Evolutionary conservation across 2,888 invertebrate genomes (phyloP).

Genomic region (Idaea straminata): DNA sequence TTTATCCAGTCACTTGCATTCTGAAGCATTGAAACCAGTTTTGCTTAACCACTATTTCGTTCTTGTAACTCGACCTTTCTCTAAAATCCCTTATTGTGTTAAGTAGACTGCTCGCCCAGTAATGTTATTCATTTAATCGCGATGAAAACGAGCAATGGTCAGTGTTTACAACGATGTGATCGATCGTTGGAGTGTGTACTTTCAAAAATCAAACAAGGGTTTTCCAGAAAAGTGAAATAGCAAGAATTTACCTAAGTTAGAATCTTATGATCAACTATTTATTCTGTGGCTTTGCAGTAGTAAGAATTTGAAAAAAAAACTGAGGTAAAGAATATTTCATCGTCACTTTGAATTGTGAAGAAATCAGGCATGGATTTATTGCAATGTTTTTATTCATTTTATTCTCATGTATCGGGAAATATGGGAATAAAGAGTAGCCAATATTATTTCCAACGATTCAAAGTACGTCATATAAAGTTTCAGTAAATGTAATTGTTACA

Average conservation of each 20-base stretch:
- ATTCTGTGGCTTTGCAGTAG: background rate
- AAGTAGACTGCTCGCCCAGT: slow-evolving; percentile 41
- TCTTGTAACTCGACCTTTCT: slow-evolving; percentile 69
- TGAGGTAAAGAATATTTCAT: too few relatives aligned
- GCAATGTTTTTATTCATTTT: too few relatives aligned
- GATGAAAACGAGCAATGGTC: slow-evolving; percentile 48
- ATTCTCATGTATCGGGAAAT: too few relatives aligned
- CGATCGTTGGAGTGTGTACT: slow-evolving; percentile 16
- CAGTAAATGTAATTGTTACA: too few relatives aligned
- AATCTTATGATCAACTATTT: background rate
- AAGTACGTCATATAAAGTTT: too few relatives aligned
- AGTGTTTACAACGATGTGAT: slow-evolving; percentile 19
- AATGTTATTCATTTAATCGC: slow-evolving; percentile 28
- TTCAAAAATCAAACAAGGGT: slow-evolving; percentile 35
- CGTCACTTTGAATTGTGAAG: too few relatives aligned
- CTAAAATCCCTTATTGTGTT: slow-evolving; percentile 59
- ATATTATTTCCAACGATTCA: too few relatives aligned
- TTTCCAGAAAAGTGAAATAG: slow-evolving; percentile 51
- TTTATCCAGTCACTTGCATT: slow-evolving; percentile 78
- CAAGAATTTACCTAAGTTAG: background rate
- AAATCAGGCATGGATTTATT: too few relatives aligned
- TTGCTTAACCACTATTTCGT: slow-evolving; percentile 61
- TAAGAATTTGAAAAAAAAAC: background rate
- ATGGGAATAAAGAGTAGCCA: too few relatives aligned
- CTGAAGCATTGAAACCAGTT: slow-evolving; percentile 76